Base-by-base conservation (phyloP, 2,888 invertebrate species). In the Agonum fuliginosum region DNA sequence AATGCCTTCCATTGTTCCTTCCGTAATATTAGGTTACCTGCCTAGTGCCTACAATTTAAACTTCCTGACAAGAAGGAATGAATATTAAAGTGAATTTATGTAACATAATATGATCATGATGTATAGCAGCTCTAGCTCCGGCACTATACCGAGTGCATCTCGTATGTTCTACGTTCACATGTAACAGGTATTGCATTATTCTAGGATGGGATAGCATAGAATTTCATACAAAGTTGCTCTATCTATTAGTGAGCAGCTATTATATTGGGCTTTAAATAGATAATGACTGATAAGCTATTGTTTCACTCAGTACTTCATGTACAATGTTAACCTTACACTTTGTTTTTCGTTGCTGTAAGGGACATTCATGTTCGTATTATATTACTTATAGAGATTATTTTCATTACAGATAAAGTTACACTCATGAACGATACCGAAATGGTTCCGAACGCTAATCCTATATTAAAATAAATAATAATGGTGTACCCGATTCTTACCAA, bases 21-120 rank as follows among this genome's bases (percentile, higher is more conserved):
- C 54, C 20, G 54, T 10, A 24, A 54, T 54, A 54, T 54, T 54
- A 54, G 54, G 54, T 54, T 54, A 54, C 54, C 54, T 54, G 54
- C n/a, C 22, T 54, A 51, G 22, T 54, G 54, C n/a, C 22, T 54
- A 51, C 51, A 51, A 22, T 51, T 51, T 22, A 24, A 24, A 20
- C 54, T 48, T 48, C 22, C 54, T 54, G 54, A 54, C 54, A 54
- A 22, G 54, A 54, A 54, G 54, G 54, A 54, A 54, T 54, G 54
- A 22, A 54, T 54, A 54, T 54, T 54, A 54, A 54, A 54, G 54
- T 54, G 24, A 54, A 54, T 54, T 54, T 54, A 54, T 54, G 54
- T 24, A 54, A 54, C 54, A 24, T 54, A 54, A 54, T 54, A 54
- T 54, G 54, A 54, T 54, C 17, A 19, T 46, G 54, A 54, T 24